These are phyloP conservation scores for Hydrozoanthus gracilis DNA, from an alignment of 92 coral and sea anemone genomes.

Conservation along the genomic window DNA sequence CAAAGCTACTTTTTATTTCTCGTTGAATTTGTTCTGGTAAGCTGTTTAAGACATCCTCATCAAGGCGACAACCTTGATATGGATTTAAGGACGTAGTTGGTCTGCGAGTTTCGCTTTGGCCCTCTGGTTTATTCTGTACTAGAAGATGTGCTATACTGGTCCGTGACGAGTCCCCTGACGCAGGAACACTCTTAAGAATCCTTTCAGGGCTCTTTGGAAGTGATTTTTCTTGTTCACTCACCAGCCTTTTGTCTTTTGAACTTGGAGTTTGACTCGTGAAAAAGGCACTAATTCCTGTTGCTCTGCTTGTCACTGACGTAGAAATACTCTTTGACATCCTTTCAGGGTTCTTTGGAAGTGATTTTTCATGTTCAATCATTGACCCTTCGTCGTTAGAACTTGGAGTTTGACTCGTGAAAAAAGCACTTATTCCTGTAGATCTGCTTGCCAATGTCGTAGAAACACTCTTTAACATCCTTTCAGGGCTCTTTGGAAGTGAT, in stretches of 20 bases:
- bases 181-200: background rate
- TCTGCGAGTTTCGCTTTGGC: background rate
- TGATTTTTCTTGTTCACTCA: background rate
- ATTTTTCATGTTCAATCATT: background rate
- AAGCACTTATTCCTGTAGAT: constrained; percentile 41
- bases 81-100: constrained; percentile 31
- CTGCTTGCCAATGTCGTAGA: background rate
- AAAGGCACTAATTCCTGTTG: constrained; percentile 40
- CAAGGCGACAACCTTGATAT: constrained; percentile 67
- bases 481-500: background rate
- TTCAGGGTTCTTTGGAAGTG: background rate
- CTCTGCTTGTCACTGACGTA: background rate
- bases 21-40: constrained; percentile 77
- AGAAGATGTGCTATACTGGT: constrained; percentile 1
- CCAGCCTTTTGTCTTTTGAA: background rate
- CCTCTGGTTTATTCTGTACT: background rate
- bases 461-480: background rate
- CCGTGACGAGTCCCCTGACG: background rate
- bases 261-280: constrained; percentile 3
- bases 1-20: constrained; percentile 61
- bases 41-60: constrained; percentile 55
- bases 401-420: constrained; percentile 10
- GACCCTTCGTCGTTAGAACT: background rate
- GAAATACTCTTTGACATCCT: background rate
- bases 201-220: background rate